Evolutionary conservation across 1,140 invertebrate genomes (phyloP).

Genomic region (Limonius californicus): DNA sequence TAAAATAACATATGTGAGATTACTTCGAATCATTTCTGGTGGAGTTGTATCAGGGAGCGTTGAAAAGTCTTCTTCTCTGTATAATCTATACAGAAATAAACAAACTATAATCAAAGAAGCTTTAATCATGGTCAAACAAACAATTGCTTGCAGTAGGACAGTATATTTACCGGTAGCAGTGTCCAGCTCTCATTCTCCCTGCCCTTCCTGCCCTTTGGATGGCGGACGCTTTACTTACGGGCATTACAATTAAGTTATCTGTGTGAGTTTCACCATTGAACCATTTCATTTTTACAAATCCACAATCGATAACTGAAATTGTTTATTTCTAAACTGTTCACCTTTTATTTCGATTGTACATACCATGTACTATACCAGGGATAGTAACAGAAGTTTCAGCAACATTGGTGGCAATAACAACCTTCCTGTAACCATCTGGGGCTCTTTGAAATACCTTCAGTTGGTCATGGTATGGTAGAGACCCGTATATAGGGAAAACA

Average conservation of each 20-base stretch:
- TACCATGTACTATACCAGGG: conserved; percentile 85
- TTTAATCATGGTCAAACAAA: too few species aligned
- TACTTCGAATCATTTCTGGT: conserved; percentile 91
- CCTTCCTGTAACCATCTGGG: conserved; percentile 75
- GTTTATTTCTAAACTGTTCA: neutral
- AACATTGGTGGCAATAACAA: conserved; percentile 95
- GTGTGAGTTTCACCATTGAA: conserved; percentile 81
- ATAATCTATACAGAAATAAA: conserved; percentile 55
- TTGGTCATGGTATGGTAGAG: conserved; percentile 78
- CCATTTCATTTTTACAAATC: conserved; percentile 94
- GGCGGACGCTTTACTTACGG: conserved; percentile 86
- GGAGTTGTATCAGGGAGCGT: conserved; percentile 67
- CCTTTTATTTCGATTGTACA: neutral
- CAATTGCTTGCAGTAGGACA: too few species aligned
- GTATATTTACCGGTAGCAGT: conserved; percentile 66
- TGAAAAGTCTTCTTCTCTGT: conserved; percentile 73
- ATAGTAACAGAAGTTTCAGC: conserved; percentile 91
- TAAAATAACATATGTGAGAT: conserved; percentile 80
- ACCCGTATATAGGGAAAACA: conserved; percentile 91
- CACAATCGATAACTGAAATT: conserved; percentile 86
- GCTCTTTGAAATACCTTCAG: conserved; percentile 83
- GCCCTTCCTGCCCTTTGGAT: conserved; percentile 89
- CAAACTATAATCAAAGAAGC: neutral
- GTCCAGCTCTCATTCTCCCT: conserved; percentile 79
- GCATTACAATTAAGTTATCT: conserved; percentile 80